Percentiles rank a stretch among this genome's conserved stretches.
Conservation (phyloP, 2,797 vertebrate species). For the Propithecus deckenii region DNA sequence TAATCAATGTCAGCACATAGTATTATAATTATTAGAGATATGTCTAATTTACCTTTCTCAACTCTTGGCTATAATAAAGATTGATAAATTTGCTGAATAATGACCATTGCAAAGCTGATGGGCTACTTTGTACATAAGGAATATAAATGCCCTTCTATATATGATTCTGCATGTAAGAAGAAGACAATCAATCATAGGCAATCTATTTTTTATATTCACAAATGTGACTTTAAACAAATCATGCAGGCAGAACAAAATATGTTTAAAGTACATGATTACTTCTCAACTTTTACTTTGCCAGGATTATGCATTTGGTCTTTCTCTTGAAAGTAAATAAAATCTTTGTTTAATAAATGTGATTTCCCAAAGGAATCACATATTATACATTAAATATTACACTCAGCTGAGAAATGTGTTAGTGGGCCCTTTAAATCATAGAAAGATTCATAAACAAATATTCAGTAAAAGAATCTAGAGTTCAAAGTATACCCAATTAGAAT, state of each 20-base stretch:
- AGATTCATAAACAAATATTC: constrained; percentile 83
- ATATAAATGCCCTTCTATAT: neutral
- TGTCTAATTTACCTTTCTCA: neutral
- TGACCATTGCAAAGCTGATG: neutral
- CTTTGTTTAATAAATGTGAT: constrained; percentile 76
- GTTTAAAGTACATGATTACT: constrained; percentile 78
- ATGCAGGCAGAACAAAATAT: constrained; percentile 57
- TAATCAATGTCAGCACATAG: neutral
- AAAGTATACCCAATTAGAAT: constrained; percentile 81
- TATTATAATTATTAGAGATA: neutral
- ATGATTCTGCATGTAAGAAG: neutral
- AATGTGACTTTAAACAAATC: constrained; percentile 72
- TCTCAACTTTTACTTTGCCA: constrained; percentile 74
- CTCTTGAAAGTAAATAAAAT: constrained; percentile 71
- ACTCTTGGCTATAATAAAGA: neutral
- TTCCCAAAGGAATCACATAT: constrained; percentile 65
- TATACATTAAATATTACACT: constrained; percentile 65
- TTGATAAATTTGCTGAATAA: constrained; percentile 24
- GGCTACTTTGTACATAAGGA: neutral
- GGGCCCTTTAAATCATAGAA: constrained; percentile 77
- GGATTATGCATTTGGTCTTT: constrained; percentile 63
- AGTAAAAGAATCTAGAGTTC: constrained; percentile 74
- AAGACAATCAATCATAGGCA: neutral
- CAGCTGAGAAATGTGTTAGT: constrained; percentile 68
- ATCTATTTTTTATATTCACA: constrained; percentile 14